Evolutionary conservation across 2,113 vertebrate species (phyloP), one percentile per base, ranked within the genome.

Genomic region (Leptodactylus fuscus): DNA sequence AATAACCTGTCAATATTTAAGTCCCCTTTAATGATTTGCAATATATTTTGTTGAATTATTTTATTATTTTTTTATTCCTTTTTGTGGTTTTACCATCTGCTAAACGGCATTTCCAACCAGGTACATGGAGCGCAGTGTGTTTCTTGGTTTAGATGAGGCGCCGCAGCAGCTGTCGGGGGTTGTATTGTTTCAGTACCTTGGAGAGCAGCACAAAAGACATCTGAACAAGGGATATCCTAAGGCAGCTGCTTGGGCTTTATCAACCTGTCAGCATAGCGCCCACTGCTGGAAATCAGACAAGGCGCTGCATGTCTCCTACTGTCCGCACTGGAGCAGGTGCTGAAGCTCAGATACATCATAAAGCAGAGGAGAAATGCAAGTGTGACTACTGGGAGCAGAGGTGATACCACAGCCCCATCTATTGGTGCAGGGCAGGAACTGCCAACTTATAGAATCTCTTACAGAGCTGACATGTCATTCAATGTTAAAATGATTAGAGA

Each of bases 361-460:
- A 41, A 38, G 69, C 34, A 22, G 36, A 10, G 11, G 20, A 73
- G 34, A 73, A 29, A 75, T 41, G 18, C 29, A 20, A 38, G 32
- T 2, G 29, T 6, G 11, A 79, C 22, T 2, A 29, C n/a, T 36
- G 9, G 36, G 32, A 34, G 48, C 12, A 27, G n/a, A 78, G 29
- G n/a, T 74, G 27, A 74, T 83, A 58, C 69, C 34, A 74, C 38
- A 75, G 27, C 67, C 7, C 81, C 81, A 74, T 36, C 81, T 83
- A 44, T 48, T 83, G 81, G 69, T 58, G 1, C 55, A 46, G 55
- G 38, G 12, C 5, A 18, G 5, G 44, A 69, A 81, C 5, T 69
- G 62, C 3, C 9, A 5, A 67, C 18, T 34, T 62, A 1, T 22
- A 7, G 15, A 8, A 16, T 10, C 1, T 29, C 0, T 32, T 65